Conservation (phyloP, 2,113 vertebrate genomes). For the Hippoglossus stenolepis region DNA sequence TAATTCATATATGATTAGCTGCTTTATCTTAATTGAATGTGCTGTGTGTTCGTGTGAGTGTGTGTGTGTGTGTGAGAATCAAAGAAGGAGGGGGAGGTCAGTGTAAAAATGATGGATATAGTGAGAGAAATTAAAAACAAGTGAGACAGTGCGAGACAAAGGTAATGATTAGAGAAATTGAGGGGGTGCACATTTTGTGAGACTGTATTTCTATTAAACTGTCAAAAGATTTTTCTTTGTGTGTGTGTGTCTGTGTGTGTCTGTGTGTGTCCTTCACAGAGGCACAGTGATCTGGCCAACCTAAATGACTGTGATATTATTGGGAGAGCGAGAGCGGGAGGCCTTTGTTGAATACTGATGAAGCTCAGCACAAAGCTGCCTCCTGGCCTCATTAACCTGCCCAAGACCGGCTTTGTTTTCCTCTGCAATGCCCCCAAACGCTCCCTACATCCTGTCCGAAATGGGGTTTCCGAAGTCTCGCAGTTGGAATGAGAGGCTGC, state of each 20-base stretch:
- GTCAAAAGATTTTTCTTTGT: conserved; percentile 32
- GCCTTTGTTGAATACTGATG: conserved; percentile 79
- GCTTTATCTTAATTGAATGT: conserved; percentile 55
- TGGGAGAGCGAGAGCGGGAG: conserved; percentile 49
- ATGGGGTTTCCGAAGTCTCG: conserved; percentile 32
- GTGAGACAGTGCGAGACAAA: conserved; percentile 2
- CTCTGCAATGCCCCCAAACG: conserved; percentile 56
- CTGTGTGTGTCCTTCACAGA: conserved; percentile 66
- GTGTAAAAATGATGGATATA: conserved; percentile 27
- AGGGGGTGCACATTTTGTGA: conserved; percentile 43
- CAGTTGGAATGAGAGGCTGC: background rate
- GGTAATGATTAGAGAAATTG: conserved; percentile 56
- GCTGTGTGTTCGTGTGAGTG: background rate
- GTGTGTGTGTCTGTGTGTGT: background rate
- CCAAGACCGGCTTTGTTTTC: conserved; percentile 71
- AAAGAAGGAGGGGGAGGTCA: background rate
- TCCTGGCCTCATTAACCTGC: conserved; percentile 84
- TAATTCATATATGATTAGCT: conserved; percentile 56
- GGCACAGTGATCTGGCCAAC: conserved; percentile 67
- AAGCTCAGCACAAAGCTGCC: conserved; percentile 72
- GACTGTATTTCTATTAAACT: conserved; percentile 62
- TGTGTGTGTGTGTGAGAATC: background rate
- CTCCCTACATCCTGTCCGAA: conserved; percentile 36
- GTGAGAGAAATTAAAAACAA: conserved; percentile 25
- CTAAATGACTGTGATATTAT: conserved; percentile 79